A percentile compares a stretch with the other conserved stretches of the same genome.
phyloP scores from a whole-genome alignment of 2,888 invertebrate genomes.

The Marasmarcha lunaedactyla region DNA sequence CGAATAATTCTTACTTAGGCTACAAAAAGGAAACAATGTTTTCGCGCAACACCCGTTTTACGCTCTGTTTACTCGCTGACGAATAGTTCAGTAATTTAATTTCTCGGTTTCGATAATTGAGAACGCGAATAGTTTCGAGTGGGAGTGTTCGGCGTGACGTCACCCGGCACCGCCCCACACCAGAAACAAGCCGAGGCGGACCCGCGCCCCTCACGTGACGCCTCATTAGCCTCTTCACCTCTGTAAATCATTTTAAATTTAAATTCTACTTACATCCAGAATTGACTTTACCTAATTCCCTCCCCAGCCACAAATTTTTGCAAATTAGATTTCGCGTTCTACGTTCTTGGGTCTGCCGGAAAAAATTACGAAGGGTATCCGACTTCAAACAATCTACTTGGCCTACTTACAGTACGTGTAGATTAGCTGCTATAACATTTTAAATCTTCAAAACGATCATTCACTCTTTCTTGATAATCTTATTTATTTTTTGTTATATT shows the following conservation, averaged over 20 bases:
- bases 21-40: conserved; percentile 20
- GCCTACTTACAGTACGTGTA: conserved; percentile 14
- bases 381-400: conserved; percentile 27
- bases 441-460: no score
- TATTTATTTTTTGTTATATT: no score
- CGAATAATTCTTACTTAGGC: conserved; percentile 52
- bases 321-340: conserved; percentile 61
- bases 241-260: conserved; percentile 70
- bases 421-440: no score
- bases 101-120: no score
- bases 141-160: conserved; percentile 31
- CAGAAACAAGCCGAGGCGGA: conserved; percentile 38
- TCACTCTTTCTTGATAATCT: no score
- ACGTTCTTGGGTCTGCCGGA: conserved; percentile 31
- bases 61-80: conserved; percentile 4
- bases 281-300: conserved; percentile 66
- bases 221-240: conserved; percentile 65
- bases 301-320: conserved; percentile 53
- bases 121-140: no score
- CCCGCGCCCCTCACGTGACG: conserved; percentile 64
- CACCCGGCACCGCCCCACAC: conserved; percentile 40
- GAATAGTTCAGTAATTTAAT: conserved; percentile 7
- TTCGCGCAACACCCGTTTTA: conserved; percentile 8
- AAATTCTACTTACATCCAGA: conserved; percentile 66
- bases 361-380: conserved; percentile 48